phyloP scores from a whole-genome alignment of 64 coral and sea anemone species.

The Astreopora myriophthalma region DNA sequence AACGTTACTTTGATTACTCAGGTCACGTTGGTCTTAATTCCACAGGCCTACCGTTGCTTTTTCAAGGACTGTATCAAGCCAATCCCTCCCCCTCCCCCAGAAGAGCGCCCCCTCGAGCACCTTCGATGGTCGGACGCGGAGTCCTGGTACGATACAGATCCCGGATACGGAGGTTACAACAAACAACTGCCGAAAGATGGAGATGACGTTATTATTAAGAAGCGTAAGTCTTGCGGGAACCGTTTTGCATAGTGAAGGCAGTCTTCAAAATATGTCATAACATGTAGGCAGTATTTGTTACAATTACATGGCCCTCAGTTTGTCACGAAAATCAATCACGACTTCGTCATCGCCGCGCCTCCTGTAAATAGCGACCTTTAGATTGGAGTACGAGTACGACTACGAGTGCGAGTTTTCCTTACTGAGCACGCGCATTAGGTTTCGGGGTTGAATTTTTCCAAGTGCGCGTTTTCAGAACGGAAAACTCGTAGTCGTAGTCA shows the following conservation, averaged over 20 bases:
- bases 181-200: slow-evolving; percentile 60
- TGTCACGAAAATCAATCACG: no score
- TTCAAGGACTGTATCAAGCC: slow-evolving; percentile 73
- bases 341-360: no score
- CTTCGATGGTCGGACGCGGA: slow-evolving; percentile 70
- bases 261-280: no score
- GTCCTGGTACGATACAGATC: slow-evolving; percentile 62
- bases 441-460: no score
- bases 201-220: slow-evolving; percentile 78
- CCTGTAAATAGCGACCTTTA: no score
- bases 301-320: no score
- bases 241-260: neutral
- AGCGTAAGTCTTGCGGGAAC: slow-evolving; percentile 3
- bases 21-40: neutral
- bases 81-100: slow-evolving; percentile 64
- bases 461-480: no score
- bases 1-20: neutral
- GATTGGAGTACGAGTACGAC: no score
- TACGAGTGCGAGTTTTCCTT: no score
- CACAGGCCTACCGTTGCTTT: slow-evolving; percentile 64
- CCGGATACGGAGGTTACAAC: slow-evolving; percentile 76
- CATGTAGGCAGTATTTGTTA: no score
- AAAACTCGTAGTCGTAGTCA: no score
- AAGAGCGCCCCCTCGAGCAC: slow-evolving; percentile 52
- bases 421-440: no score